Percentiles rank a stretch among this genome's conserved stretches.
Evolutionary conservation across 2,797 vertebrate genomes (phyloP).

Genomic region (Philypnodon macrostomus): DNA sequence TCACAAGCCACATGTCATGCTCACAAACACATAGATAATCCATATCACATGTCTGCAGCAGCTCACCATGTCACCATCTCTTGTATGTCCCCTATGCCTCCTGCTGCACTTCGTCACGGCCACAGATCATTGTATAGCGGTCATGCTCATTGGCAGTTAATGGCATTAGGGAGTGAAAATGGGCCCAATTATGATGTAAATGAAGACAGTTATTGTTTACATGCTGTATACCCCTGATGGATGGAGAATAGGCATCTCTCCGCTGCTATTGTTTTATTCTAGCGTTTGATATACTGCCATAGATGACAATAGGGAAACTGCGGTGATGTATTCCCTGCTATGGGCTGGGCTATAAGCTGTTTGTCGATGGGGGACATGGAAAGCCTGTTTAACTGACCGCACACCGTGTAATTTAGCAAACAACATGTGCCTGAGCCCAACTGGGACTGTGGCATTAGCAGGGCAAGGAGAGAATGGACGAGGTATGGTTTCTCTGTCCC

Average conservation of each 20-base stretch:
- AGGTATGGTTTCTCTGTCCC: not conserved
- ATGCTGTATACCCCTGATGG: conserved; percentile 38
- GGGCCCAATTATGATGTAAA: conserved; percentile 62
- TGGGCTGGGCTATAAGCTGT: conserved; percentile 44
- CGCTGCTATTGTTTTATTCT: conserved; percentile 41
- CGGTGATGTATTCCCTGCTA: conserved; percentile 48
- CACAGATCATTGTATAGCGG: conserved; percentile 42
- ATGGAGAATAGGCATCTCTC: conserved; percentile 24
- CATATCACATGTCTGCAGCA: not conserved
- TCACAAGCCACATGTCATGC: not conserved
- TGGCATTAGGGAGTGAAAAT: conserved; percentile 42
- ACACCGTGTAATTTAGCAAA: conserved; percentile 46
- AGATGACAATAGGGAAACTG: conserved; percentile 39
- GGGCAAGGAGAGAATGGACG: conserved; percentile 13
- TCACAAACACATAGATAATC: not conserved
- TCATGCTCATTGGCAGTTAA: conserved; percentile 54
- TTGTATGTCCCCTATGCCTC: not conserved
- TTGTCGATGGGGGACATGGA: conserved; percentile 31
- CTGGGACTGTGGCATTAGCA: conserved; percentile 40
- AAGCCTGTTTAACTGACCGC: conserved; percentile 46
- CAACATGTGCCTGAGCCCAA: conserved; percentile 34
- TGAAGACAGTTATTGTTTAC: conserved; percentile 58
- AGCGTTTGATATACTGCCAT: conserved; percentile 56
- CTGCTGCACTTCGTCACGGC: conserved; percentile 5
- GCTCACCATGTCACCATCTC: not conserved